Conservation (phyloP, 64 coral and sea anemone species). For the Pocillopora verrucosa region DNA sequence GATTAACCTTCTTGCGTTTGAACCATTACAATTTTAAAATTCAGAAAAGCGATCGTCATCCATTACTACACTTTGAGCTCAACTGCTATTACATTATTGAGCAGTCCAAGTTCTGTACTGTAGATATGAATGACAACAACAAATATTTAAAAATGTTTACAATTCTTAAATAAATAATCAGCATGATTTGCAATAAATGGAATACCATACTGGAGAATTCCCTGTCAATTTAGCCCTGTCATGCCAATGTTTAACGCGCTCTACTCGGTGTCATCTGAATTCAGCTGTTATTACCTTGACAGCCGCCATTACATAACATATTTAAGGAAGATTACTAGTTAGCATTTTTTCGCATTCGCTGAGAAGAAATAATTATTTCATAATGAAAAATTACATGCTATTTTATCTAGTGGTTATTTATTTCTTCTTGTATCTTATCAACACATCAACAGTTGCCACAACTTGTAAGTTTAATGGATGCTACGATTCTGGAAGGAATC, state of each 20-base stretch:
- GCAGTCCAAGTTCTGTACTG: not conserved
- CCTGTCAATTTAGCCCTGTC: not conserved
- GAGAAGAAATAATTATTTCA: not conserved
- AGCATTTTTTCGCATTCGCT: not conserved
- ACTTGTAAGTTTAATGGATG: constrained; percentile 51
- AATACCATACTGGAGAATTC: not conserved
- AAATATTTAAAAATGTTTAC: not conserved
- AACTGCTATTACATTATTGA: not conserved
- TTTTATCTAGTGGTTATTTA: not conserved
- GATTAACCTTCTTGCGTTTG: not conserved
- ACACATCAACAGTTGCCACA: not conserved
- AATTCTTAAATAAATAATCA: not conserved
- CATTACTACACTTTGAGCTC: not conserved
- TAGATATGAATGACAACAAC: not conserved
- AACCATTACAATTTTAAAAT: not conserved
- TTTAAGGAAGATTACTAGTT: not conserved
- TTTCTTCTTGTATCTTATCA: not conserved
- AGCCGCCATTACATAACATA: not conserved
- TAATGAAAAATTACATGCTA: not conserved
- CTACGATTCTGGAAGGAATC: constrained; percentile 52
- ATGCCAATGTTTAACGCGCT: not conserved
- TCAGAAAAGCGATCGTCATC: not conserved
- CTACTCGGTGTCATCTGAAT: not conserved
- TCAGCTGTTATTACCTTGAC: too few relatives aligned
- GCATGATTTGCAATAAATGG: not conserved